Base-by-base conservation (phyloP, 2,888 invertebrate species). In the Tiliacea aurago region DNA sequence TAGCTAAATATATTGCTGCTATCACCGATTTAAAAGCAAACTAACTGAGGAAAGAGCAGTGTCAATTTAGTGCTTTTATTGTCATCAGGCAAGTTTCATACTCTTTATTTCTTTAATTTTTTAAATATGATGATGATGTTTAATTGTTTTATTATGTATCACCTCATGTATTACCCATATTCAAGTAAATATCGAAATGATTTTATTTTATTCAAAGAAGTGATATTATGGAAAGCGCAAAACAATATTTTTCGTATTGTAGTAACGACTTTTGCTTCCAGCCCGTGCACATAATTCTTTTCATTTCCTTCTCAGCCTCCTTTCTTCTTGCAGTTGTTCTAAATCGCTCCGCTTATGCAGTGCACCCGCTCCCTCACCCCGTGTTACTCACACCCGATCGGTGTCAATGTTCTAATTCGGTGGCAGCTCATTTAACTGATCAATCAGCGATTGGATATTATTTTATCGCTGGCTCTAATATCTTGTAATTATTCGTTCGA, bases 391-490 rank as follows among this genome's bases (percentile, higher is more conserved):
- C 85, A 75, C 78, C 81, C 78, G 72, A 87, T 84, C 80, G 88
- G 91, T 91, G 91, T 92, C 91, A 93, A 93, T 93, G 90, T 89
- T 90, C 88, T 88, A 92, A 92, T 91, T 93, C 85, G 87, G 86
- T 86, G 89, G 87, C 91, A 88, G 85, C 81, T 84, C 84, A 89
- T 90, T 87, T 87, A 88, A 84, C 78, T 78, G 65, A 85, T 87
- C 86, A 83, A 84, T 85, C 81, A 83, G 65, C 81, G 63, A 70
- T 77, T 51, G 55, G n/a, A 78, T 75, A 72, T 83, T 81, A 84
- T 80, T 73, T 73, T 47, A 81, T 79, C 20, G 55, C 71, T 72
- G 78, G 66, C 70, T 79, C 51, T 64, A 76, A 73, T 81, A 79
- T 71, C 71, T 20, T 64, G 23, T 76, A 84, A 87, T 83, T 78